These are phyloP conservation scores for Solea senegalensis DNA, from an alignment of 2,113 vertebrate genomes.

Conservation along the genomic window DNA sequence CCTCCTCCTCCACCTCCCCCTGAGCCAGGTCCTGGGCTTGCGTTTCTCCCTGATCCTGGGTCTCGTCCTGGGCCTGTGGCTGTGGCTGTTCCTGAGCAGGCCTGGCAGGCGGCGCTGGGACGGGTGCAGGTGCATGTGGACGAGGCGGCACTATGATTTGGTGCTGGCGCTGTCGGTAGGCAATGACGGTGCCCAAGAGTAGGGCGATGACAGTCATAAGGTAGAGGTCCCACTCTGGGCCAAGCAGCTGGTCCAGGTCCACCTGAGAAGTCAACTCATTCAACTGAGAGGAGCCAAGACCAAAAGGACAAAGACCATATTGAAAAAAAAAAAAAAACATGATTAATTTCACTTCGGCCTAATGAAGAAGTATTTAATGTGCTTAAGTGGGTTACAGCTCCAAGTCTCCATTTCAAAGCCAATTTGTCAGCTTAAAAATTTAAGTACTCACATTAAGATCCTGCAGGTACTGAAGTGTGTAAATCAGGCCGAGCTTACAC, in stretches of 20 bases:
- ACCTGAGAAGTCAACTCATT: slow-evolving; percentile 87
- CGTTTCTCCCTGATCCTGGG: slow-evolving; percentile 51
- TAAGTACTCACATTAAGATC: slow-evolving; percentile 91
- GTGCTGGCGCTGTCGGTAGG: slow-evolving; percentile 95
- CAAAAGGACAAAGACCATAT: not conserved
- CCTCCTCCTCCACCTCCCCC: slow-evolving; percentile 56
- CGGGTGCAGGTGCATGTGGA: slow-evolving; percentile 67
- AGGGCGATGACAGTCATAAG: slow-evolving; percentile 98
- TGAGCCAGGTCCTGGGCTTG: slow-evolving; percentile 38
- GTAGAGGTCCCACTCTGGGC: slow-evolving; percentile 99
- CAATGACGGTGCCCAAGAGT: slow-evolving; percentile 94
- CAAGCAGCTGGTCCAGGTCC: slow-evolving; percentile 96
- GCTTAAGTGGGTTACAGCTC: not conserved
- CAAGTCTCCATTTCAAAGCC: not conserved
- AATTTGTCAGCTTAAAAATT: not conserved
- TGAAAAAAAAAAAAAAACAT: not conserved
- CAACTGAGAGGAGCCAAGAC: slow-evolving; percentile 76
- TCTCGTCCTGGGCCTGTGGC: slow-evolving; percentile 43
- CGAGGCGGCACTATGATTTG: slow-evolving; percentile 83
- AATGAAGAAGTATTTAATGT: slow-evolving; percentile 8
- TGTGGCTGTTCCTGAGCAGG: slow-evolving; percentile 64
- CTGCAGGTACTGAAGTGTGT: slow-evolving; percentile 90
- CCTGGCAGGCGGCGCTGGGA: slow-evolving; percentile 68
- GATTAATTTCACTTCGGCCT: not conserved
- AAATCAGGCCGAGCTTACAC: slow-evolving; percentile 92